These are phyloP conservation scores for Holacanthus passer DNA, from an alignment of 2,113 vertebrate species.

Conservation along the genomic window DNA sequence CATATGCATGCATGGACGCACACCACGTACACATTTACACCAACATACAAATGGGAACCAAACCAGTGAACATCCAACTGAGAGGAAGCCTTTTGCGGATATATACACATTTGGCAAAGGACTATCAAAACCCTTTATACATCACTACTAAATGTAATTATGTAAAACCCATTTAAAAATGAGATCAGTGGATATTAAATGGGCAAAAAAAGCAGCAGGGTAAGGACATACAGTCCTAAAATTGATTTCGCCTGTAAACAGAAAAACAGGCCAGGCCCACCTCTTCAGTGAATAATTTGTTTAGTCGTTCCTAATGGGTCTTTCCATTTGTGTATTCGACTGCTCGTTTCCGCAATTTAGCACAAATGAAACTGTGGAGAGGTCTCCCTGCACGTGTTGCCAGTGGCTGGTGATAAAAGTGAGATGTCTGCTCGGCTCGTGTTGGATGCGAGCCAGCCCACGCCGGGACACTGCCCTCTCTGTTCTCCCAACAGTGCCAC, in stretches of 20 bases:
- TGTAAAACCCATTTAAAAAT: conserved; percentile 19
- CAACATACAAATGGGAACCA: background rate
- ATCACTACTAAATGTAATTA: background rate
- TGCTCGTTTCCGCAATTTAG: conserved; percentile 63
- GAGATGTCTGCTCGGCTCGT: conserved; percentile 49
- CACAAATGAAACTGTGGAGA: conserved; percentile 49
- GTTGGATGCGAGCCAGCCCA: conserved; percentile 59
- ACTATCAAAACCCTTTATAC: background rate
- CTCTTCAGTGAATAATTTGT: conserved; percentile 47
- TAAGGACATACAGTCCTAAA: background rate
- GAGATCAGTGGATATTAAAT: conserved; percentile 12
- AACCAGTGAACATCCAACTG: conserved; percentile 25
- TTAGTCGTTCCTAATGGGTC: conserved; percentile 57
- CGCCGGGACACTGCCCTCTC: conserved; percentile 53
- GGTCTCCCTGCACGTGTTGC: conserved; percentile 15
- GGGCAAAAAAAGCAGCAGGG: conserved; percentile 18
- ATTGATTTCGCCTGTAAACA: conserved; percentile 1
- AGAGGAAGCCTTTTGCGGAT: conserved; percentile 10
- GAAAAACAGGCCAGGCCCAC: conserved; percentile 20
- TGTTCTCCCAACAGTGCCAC: conserved; percentile 38
- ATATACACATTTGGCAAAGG: background rate
- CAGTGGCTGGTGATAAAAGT: conserved; percentile 58
- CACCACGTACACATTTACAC: conserved; percentile 19
- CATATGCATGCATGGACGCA: conserved; percentile 6
- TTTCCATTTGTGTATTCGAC: conserved; percentile 51